Percentiles rank a stretch among this genome's conserved stretches.
These are phyloP conservation scores for Achroia grisella DNA, from an alignment of 1,140 invertebrate species.

Conservation along the genomic window DNA sequence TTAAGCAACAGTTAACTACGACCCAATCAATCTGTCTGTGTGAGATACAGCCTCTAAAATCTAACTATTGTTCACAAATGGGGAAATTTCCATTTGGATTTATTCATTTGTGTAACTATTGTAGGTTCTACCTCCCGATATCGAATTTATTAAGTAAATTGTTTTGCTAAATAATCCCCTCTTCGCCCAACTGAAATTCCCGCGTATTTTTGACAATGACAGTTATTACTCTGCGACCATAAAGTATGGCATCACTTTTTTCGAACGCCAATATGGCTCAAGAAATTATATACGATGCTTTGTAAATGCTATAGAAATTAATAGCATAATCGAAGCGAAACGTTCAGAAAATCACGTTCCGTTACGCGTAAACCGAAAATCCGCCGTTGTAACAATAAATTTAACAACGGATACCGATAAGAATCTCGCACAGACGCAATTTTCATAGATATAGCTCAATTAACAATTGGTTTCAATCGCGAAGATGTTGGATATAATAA, in stretches of 20 bases:
- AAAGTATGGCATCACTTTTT: slow-evolving; percentile 8
- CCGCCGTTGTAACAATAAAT: slow-evolving; percentile 55
- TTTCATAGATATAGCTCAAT: slow-evolving; percentile 72
- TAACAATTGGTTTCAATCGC: slow-evolving; percentile 72
- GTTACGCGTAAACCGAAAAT: slow-evolving; percentile 33
- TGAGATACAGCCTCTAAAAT: slow-evolving; percentile 72
- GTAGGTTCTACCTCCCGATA: slow-evolving; percentile 49
- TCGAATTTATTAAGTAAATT: slow-evolving; percentile 20
- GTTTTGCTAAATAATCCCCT: not conserved
- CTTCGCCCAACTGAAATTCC: too few relatives aligned
- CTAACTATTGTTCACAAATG: slow-evolving; percentile 71
- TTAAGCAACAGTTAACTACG: slow-evolving; percentile 19
- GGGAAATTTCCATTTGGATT: slow-evolving; percentile 71
- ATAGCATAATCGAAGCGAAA: slow-evolving; percentile 1
- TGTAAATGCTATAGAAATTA: not conserved
- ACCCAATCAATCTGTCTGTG: slow-evolving; percentile 71
- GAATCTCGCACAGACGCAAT: slow-evolving; percentile 61
- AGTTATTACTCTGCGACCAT: too few relatives aligned
- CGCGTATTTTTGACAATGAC: too few relatives aligned
- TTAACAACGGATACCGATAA: slow-evolving; percentile 63
- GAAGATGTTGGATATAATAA: slow-evolving; percentile 69
- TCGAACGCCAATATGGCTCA: not conserved
- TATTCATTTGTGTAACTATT: slow-evolving; percentile 74
- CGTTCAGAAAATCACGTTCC: slow-evolving; percentile 22
- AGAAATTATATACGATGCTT: too few relatives aligned